Percentiles rank a stretch among this genome's conserved stretches.
phyloP scores from a whole-genome alignment of 2,113 vertebrate genomes.

The Taxidea taxus region DNA sequence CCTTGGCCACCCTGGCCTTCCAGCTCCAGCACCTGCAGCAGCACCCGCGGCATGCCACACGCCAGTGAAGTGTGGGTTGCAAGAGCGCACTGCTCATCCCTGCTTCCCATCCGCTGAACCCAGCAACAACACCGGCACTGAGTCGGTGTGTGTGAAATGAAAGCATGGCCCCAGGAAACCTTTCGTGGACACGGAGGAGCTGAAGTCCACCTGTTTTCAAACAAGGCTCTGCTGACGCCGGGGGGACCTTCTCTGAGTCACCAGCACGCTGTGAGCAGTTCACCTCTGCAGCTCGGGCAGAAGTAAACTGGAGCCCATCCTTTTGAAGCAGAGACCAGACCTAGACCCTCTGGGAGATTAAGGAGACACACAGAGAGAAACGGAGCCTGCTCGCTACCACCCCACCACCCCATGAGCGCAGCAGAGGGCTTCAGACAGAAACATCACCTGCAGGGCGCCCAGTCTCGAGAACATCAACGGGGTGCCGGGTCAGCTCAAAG shows the following conservation, averaged over 20 bases:
- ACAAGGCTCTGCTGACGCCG: not conserved
- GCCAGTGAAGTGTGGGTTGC: not conserved
- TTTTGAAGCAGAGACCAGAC: not conserved
- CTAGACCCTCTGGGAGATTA: not conserved
- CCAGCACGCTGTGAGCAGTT: rapidly evolving
- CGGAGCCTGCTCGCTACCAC: no score
- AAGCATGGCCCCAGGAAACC: not conserved
- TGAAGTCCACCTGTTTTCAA: not conserved
- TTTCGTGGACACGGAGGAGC: not conserved
- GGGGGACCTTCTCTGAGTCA: not conserved
- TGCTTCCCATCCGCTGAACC: rapidly evolving
- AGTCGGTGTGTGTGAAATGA: not conserved
- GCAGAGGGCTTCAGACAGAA: not conserved
- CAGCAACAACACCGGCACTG: not conserved
- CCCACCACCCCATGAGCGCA: not conserved
- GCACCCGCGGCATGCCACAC: rapidly evolving
- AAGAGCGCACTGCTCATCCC: not conserved
- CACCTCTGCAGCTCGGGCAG: not conserved
- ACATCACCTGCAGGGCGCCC: not conserved
- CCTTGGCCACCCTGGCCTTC: not conserved
- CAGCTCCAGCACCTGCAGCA: not conserved
- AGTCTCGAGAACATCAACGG: not conserved
- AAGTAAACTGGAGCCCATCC: not conserved
- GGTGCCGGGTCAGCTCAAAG: not conserved
- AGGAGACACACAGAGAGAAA: not conserved